phyloP scores from a whole-genome alignment of 1,140 invertebrate genomes.

The Venturia canescens region DNA sequence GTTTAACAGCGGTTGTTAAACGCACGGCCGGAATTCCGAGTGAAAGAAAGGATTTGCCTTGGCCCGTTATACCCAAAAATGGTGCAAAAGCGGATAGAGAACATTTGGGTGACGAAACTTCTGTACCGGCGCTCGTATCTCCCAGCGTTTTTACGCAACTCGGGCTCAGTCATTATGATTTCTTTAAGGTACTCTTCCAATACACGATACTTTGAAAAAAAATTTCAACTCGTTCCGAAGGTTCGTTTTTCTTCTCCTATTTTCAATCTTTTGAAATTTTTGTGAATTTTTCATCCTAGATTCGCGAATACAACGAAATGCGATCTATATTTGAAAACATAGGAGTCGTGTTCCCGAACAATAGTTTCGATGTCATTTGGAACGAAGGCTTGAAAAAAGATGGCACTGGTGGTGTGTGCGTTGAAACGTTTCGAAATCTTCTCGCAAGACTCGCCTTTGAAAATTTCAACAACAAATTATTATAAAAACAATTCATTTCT shows the following conservation, averaged over 20 bases:
- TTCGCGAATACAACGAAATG: conserved; percentile 32
- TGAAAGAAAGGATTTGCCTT: conserved; percentile 42
- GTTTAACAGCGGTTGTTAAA: conserved; percentile 17
- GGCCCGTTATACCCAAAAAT: neutral
- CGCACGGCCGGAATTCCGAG: conserved; percentile 49
- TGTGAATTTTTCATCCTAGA: neutral
- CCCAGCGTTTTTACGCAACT: conserved; percentile 50
- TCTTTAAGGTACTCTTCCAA: conserved; percentile 28
- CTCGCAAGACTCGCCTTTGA: conserved; percentile 47
- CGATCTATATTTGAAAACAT: conserved; percentile 36
- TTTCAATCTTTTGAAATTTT: neutral
- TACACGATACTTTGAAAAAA: neutral
- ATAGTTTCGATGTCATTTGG: conserved; percentile 54
- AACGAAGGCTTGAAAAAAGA: conserved; percentile 50
- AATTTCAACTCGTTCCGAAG: neutral
- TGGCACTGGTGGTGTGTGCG: conserved; percentile 41
- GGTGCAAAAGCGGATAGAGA: conserved; percentile 8
- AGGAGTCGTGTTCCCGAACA: conserved; percentile 43
- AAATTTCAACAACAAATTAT: neutral
- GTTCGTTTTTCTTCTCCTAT: no score
- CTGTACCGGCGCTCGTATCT: conserved; percentile 20
- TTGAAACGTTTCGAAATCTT: conserved; percentile 54
- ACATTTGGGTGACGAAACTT: conserved; percentile 38
- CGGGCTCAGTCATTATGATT: conserved; percentile 37
- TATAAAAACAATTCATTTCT: conserved; percentile 4